Conservation (phyloP, 2,888 invertebrate species). For the Frankliniella fusca region DNA sequence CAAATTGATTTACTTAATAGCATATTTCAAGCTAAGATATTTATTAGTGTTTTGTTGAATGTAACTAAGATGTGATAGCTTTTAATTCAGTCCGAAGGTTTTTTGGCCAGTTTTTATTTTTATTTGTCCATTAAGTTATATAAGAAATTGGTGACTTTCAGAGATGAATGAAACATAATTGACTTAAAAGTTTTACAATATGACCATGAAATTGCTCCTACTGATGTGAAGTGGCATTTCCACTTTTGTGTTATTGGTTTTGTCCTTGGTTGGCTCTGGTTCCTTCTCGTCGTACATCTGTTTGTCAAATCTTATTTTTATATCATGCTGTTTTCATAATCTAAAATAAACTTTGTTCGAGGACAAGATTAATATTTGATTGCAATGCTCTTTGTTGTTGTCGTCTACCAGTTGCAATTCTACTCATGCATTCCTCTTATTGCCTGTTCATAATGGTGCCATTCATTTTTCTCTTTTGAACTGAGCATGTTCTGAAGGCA, state of each 20-base stretch:
- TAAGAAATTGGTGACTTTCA: background rate
- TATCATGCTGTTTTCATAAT: background rate
- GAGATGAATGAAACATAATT: background rate
- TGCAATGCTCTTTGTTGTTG: background rate
- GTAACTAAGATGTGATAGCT: conserved; percentile 16
- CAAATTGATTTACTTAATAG: conserved; percentile 23
- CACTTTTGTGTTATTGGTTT: background rate
- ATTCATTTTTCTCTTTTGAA: too few species aligned
- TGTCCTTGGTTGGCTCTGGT: background rate
- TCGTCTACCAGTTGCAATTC: background rate
- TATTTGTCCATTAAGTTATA: background rate
- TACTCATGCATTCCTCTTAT: background rate
- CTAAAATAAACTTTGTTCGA: background rate
- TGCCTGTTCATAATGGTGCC: background rate
- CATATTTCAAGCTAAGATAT: conserved; percentile 15
- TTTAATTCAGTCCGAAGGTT: background rate
- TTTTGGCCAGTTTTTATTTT: background rate
- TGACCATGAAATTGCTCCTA: too few species aligned
- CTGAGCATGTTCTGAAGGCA: too few species aligned
- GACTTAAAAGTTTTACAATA: too few species aligned
- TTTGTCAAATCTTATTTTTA: background rate
- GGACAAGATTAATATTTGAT: background rate
- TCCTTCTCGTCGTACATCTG: background rate
- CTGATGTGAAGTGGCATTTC: too few species aligned
- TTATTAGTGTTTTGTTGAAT: conserved; percentile 17